A percentile compares a stretch with the other conserved stretches of the same genome.
These are phyloP conservation scores for Acronicta alni DNA, from an alignment of 2,888 invertebrate species.

Conservation along the genomic window DNA sequence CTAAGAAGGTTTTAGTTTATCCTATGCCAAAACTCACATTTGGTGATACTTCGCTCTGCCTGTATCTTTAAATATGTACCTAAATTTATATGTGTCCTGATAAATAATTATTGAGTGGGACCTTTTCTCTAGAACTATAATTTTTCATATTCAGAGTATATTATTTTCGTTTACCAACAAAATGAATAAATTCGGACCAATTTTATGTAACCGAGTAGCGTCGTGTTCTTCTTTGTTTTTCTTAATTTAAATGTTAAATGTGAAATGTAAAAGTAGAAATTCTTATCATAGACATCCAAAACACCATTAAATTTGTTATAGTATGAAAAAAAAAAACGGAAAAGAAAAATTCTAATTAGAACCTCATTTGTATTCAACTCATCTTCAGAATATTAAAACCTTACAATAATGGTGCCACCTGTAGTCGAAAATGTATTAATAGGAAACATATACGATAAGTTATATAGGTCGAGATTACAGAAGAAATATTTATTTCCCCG, in stretches of 20 bases:
- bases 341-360: slow-evolving; percentile 17
- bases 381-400: slow-evolving; percentile 19
- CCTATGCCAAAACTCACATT: slow-evolving; percentile 46
- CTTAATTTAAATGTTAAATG: slow-evolving; percentile 65
- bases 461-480: slow-evolving; percentile 28
- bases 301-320: slow-evolving; percentile 15
- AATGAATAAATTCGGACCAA: slow-evolving; percentile 84
- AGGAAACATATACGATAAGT: slow-evolving; percentile 10
- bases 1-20: slow-evolving; percentile 33
- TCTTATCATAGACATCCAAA: slow-evolving; percentile 39
- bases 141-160: slow-evolving; percentile 43
- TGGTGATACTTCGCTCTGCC: slow-evolving; percentile 41
- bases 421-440: slow-evolving; percentile 29
- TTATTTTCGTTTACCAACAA: slow-evolving; percentile 52
- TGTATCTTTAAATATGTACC: slow-evolving; percentile 12
- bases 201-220: slow-evolving; percentile 83
- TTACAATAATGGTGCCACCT: slow-evolving; percentile 48
- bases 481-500: slow-evolving; percentile 19
- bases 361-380: slow-evolving; percentile 39
- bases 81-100: slow-evolving; percentile 30
- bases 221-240: slow-evolving; percentile 59
- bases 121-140: slow-evolving; percentile 38
- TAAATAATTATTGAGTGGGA: slow-evolving; percentile 24
- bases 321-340: slow-evolving; percentile 21
- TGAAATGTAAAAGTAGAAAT: slow-evolving; percentile 58